Evolutionary conservation across 2,888 invertebrate species (phyloP), one percentile per base, ranked within the genome.

Genomic region (Unio pictorum): DNA sequence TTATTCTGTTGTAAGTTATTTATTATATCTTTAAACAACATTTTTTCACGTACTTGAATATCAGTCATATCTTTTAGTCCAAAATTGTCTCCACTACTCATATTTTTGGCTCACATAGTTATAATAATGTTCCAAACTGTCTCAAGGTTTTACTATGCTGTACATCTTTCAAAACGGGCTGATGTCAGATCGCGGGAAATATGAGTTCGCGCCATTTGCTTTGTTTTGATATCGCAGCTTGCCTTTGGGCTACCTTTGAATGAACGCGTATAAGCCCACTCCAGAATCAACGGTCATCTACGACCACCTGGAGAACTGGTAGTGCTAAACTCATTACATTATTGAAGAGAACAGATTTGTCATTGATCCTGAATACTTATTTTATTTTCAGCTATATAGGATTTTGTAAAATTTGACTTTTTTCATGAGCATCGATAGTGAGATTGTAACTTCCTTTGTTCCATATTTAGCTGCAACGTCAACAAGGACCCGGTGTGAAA

Each of bases 161-260:
- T 45, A 45, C 45, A 45, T 11, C 45, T 15, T 11, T 15, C 45
- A 45, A 45, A 45, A 15, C 2, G 0, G 45, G 45, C 45, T 82
- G 83, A 86, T 81, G 85, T 84, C 81, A 81, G 62, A 69, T 79
- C 82, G 88, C 88, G 88, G 86, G 88, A 88, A 88, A 87, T 88
- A 86, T 75, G 81, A 88, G 84, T 88, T 88, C 85, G 87, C 88
- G 88, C 88, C 86, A 85, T 83, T 83, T 82, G 84, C 85, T 84
- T 86, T 85, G 85, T 85, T 84, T 76, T 77, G 76, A 72, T 74
- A 74, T 69, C 72, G 76, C 71, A 74, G 67, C 67, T 61, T 59
- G 70, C 69, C 72, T 75, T 78, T 71, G 71, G 68, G 72, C 68
- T 69, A 74, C 69, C 69, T 71, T 74, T 64, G 62, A 69, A 55